phyloP scores from a whole-genome alignment of 2,113 vertebrate genomes.

The Tamias sibiricus region DNA sequence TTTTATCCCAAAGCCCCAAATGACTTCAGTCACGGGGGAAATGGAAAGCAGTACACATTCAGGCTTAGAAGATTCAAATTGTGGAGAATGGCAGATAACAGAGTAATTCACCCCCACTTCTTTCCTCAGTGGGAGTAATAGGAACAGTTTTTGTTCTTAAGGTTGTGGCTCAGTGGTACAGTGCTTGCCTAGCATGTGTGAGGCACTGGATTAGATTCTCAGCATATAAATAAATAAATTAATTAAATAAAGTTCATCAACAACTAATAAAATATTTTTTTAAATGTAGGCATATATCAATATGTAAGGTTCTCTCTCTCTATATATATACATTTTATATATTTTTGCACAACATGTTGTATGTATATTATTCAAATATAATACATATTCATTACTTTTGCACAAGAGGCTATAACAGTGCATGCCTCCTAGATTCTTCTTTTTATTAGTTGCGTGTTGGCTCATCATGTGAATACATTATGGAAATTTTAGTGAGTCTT shows the following conservation, averaged over 20 bases:
- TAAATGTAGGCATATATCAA: neutral
- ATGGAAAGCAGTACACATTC: neutral
- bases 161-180: too few species aligned
- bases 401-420: neutral
- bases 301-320: neutral
- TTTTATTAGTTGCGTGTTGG: neutral
- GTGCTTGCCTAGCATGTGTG: too few species aligned
- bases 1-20: neutral
- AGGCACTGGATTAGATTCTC: too few species aligned
- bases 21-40: neutral
- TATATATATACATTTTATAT: neutral
- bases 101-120: neutral
- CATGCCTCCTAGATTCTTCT: neutral
- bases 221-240: too few species aligned
- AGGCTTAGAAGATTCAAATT: neutral
- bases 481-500: neutral
- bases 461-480: neutral
- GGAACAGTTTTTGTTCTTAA: neutral
- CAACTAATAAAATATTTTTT: neutral
- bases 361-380: neutral
- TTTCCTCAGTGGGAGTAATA: neutral
- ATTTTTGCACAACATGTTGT: neutral
- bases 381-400: neutral
- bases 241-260: too few species aligned
- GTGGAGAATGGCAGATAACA: neutral